Base-by-base conservation (phyloP, 2,888 invertebrate genomes). In the Melanargia galathea region DNA sequence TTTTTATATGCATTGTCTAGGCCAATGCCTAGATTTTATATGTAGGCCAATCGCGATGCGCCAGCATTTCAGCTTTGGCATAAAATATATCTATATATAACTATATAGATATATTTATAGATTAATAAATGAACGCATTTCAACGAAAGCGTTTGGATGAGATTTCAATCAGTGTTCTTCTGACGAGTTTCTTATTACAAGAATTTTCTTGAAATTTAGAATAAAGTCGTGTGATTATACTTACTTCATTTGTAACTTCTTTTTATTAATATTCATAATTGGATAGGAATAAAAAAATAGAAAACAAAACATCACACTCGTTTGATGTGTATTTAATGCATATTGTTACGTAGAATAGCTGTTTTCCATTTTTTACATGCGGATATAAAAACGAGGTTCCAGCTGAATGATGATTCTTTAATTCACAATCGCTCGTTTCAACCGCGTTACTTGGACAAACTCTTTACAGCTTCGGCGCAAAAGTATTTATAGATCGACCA, bases 391-490 rank as follows among this genome's bases (percentile, higher is more conserved):
- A 51, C 11, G 18, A 18, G 18, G 16, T 18, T 30, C 8, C 16
- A 30, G 30, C 18, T 10, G 18, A 49, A 49, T 49, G 7, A 51
- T 30, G 30, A 30, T 1, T 26, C n/a, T 2, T 48, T 24, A n/a
- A n/a, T 33, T 51, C 35, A 52, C 18, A 52, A 35, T 18, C 13
- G 5, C 10, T 52, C 52, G 18, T 52, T 20, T 35, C 20, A 10
- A 30, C 33, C 20, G 30, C 20, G 33, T 35, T 35, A 26, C 18
- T 33, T 52, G 22, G 52, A 11, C 33, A 20, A 35, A 52, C 52
- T 52, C 52, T 13, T n/a, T 5, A 30, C 20, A 52, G 52, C 18
- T 13, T 33, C 52, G 52, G 35, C 35, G 35, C 52, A 20, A 35
- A 52, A 26, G 35, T 35, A 33, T 33, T 11, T 40, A n/a, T n/a